These are phyloP conservation scores for Ernsta delagoae DNA, from an alignment of 2,888 invertebrate species.

Conservation along the genomic window DNA sequence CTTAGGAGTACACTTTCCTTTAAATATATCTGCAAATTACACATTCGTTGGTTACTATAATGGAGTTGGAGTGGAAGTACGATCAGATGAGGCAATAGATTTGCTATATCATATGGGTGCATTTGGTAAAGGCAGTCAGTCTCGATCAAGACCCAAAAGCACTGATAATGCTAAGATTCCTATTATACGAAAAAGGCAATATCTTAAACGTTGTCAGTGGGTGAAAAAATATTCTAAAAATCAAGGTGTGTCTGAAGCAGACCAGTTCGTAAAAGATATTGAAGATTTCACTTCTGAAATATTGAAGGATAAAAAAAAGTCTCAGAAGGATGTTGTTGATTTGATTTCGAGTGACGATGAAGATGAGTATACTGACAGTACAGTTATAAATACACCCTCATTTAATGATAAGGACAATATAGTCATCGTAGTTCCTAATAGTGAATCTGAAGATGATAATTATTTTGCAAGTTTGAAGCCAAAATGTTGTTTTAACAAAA, in stretches of 20 bases:
- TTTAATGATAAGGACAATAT: conserved; percentile 62
- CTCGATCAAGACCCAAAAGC: conserved; percentile 82
- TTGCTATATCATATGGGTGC: conserved; percentile 88
- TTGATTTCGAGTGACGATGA: conserved; percentile 77
- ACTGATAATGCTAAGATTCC: conserved; percentile 66
- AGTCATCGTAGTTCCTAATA: conserved; percentile 86
- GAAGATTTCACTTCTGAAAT: conserved; percentile 62
- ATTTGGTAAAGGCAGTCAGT: conserved; percentile 90
- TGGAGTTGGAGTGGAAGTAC: conserved; percentile 88
- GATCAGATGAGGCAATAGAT: conserved; percentile 84
- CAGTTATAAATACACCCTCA: conserved; percentile 37
- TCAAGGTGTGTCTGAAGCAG: conserved; percentile 49
- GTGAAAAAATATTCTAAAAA: conserved; percentile 66
- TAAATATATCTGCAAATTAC: conserved; percentile 71
- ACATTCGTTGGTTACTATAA: conserved; percentile 87
- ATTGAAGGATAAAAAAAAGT: conserved; percentile 54
- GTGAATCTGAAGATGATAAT: conserved; percentile 87
- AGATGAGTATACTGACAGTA: conserved; percentile 47
- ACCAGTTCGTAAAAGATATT: conserved; percentile 63
- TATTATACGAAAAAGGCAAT: conserved; percentile 86
- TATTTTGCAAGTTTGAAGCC: conserved; percentile 86
- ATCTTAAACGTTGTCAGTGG: conserved; percentile 84
- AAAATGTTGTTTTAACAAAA: conserved; percentile 84
- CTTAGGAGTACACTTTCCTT: conserved; percentile 72
- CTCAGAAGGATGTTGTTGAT: conserved; percentile 71